phyloP scores from a whole-genome alignment of 2,113 vertebrate species.

The Pseudopodoces humilis region DNA sequence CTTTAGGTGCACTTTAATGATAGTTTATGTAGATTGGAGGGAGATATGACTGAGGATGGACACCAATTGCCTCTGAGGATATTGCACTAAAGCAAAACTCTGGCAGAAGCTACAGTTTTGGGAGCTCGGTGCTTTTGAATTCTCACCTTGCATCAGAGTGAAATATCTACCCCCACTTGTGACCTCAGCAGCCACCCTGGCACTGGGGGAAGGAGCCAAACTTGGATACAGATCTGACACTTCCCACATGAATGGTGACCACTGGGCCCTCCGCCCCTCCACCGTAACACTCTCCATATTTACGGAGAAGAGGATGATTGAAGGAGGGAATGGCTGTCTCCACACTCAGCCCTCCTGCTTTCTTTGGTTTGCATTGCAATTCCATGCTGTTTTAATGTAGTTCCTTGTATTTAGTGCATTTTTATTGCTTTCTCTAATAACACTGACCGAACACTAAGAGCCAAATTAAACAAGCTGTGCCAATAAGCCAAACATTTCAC shows the following conservation, averaged over 20 bases:
- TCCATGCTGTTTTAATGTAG: slow-evolving; percentile 36
- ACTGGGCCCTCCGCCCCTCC: background rate
- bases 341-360: background rate
- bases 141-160: background rate
- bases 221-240: background rate
- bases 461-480: slow-evolving; percentile 57
- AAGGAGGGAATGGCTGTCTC: background rate
- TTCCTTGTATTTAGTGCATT: slow-evolving; percentile 7
- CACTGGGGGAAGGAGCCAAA: background rate
- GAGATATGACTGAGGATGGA: background rate
- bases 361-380: background rate
- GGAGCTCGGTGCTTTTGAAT: background rate
- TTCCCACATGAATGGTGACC: background rate
- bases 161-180: background rate
- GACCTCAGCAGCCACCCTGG: background rate
- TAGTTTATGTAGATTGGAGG: background rate
- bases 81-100: background rate
- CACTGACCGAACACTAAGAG: background rate
- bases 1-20: background rate
- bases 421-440: slow-evolving; percentile 64
- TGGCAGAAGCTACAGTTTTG: background rate
- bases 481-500: slow-evolving; percentile 45
- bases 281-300: background rate
- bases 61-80: background rate
- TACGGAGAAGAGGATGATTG: background rate